Evolutionary conservation across 2,888 invertebrate species (phyloP).

Genomic region (Chloroclysta siterata): DNA sequence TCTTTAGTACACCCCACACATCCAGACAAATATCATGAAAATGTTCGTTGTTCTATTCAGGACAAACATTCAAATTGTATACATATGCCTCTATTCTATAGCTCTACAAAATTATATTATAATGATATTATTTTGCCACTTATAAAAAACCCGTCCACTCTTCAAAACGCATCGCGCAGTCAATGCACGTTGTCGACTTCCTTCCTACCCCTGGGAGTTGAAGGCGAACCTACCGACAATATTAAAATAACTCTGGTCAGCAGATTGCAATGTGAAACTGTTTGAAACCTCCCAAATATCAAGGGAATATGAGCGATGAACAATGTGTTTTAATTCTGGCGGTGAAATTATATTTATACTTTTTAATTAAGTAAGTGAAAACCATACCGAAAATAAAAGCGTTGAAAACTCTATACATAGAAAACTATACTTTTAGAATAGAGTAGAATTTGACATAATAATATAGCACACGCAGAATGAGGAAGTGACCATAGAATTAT

Average conservation of each 20-base stretch:
- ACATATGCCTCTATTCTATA: background rate
- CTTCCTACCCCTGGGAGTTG: slow-evolving; percentile 70
- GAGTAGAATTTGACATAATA: too few relatives aligned
- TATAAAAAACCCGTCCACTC: background rate
- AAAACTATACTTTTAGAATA: too few relatives aligned
- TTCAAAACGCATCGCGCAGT: slow-evolving; percentile 52
- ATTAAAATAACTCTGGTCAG: slow-evolving; percentile 3
- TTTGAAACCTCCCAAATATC: slow-evolving; percentile 42
- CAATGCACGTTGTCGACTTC: slow-evolving; percentile 68
- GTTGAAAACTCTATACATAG: too few relatives aligned
- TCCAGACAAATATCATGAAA: too few relatives aligned
- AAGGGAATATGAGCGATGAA: slow-evolving; percentile 24
- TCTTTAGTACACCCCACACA: too few relatives aligned
- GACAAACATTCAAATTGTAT: too few relatives aligned
- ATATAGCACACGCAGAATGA: too few relatives aligned
- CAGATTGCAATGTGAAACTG: slow-evolving; percentile 44
- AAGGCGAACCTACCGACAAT: slow-evolving; percentile 23
- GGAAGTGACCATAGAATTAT: too few relatives aligned
- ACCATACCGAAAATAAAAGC: too few relatives aligned
- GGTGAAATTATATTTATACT: too few relatives aligned
- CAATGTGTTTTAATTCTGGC: background rate
- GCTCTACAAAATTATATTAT: background rate
- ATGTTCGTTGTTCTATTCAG: too few relatives aligned
- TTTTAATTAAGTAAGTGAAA: too few relatives aligned
- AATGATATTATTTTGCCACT: background rate